Conservation (phyloP, 2,888 invertebrate species). For the Tridacna gigas region DNA sequence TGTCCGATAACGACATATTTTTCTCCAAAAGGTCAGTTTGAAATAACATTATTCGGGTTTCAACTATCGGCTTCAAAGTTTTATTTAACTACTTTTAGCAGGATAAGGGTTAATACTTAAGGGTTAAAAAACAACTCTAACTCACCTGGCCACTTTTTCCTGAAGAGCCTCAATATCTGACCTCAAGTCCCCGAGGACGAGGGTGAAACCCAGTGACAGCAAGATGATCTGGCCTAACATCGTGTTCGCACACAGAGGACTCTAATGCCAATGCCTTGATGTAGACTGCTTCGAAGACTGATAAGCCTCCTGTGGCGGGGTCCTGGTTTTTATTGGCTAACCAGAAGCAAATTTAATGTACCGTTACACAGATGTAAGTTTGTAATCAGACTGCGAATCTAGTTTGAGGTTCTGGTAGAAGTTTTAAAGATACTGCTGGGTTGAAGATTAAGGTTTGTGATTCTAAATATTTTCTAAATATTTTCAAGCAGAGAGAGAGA, state of each 20-base stretch:
- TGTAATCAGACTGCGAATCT: background rate
- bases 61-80: too few relatives aligned
- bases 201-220: slow-evolving; percentile 36
- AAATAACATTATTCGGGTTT: too few relatives aligned
- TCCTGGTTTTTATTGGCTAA: slow-evolving; percentile 2
- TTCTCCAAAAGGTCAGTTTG: too few relatives aligned
- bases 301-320: background rate
- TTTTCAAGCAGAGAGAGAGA: too few relatives aligned
- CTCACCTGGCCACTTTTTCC: slow-evolving; percentile 37
- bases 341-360: background rate
- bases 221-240: slow-evolving; percentile 44
- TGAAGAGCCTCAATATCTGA: slow-evolving; percentile 37
- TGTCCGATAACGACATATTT: too few relatives aligned
- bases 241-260: slow-evolving; percentile 4
- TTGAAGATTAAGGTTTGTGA: too few relatives aligned
- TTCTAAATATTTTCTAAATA: too few relatives aligned
- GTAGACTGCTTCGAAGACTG: slow-evolving; percentile 5
- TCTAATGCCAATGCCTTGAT: slow-evolving; percentile 16
- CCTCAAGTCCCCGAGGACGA: slow-evolving; percentile 44
- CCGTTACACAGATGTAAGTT: background rate
- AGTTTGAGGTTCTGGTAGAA: background rate
- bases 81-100: too few relatives aligned
- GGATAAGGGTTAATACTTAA: too few relatives aligned
- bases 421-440: background rate
- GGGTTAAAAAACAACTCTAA: too few relatives aligned